Base-by-base conservation (phyloP, 2,888 invertebrate species). In the Margaritifera margaritifera region DNA sequence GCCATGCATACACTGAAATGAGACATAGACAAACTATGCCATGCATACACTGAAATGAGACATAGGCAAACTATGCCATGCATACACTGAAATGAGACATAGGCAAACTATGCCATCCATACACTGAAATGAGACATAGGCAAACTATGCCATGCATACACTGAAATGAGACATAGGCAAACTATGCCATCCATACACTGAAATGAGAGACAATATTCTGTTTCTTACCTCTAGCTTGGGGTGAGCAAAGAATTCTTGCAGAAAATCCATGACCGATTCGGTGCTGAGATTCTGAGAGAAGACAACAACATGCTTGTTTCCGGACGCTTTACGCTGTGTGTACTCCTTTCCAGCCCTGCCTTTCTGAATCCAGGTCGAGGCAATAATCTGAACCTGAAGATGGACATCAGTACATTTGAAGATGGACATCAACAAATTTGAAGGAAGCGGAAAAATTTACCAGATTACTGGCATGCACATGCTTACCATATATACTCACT, bases 351-450 rank as follows among this genome's bases (percentile, higher is more conserved):
- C 99, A 64, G 97, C 92, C 88, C 98, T 98, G 90, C 98, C 96
- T 60, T 97, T 92, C 90, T 99, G 99, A 95, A 98, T 96, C 97
- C 98, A 98, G n/a, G 98, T 98, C 89, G 96, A 98, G 11, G 97
- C 98, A 85, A 99, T 92, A 90, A 97, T 97, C 90, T 99, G 98
- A 86, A 99, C 96, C 97, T 98, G 91, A 15, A 72, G 63, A 56
- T 18, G 56, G 24, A 59, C 53, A 58, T 42, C 11, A 24, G 24
- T 53, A 18, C 54, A 53, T 53, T 53, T 19, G 54, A 19, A 19
- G 18, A 19, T 0, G 56, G 3, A 56, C 56, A 55, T 42, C 31
- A 42, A 42, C 11, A 11, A 0, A 15, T 15, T 42, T 42, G 42
- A 42, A 42, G 3, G 42, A 42, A 42, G 42, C 42, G 4, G 2